These are phyloP conservation scores for Phania funesta DNA, from an alignment of 2,888 invertebrate species.

Conservation along the genomic window DNA sequence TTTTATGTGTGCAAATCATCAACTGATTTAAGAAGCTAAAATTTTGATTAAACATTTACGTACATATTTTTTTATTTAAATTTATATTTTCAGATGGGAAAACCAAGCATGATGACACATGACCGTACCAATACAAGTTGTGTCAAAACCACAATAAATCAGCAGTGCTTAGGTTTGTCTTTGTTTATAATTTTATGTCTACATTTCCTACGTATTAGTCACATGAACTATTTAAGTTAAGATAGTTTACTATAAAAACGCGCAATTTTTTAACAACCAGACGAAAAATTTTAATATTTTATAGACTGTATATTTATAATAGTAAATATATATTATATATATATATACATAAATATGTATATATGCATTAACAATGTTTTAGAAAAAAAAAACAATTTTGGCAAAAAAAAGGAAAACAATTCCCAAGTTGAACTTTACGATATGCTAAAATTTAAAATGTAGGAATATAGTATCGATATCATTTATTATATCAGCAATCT, in stretches of 20 bases:
- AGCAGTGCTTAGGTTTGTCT: constrained; percentile 81
- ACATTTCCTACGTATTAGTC: constrained; percentile 30
- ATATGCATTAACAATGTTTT: constrained; percentile 18
- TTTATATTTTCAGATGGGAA: constrained; percentile 76
- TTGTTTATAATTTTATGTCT: constrained; percentile 68
- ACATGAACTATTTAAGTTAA: constrained; percentile 70
- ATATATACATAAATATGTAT: constrained; percentile 25
- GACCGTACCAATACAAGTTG: constrained; percentile 78
- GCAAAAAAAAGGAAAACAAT: background rate
- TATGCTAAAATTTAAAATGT: background rate
- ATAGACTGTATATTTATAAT: constrained; percentile 72
- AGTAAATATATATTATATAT: no score
- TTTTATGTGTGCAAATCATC: no score
- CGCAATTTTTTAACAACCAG: constrained; percentile 68
- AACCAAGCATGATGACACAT: constrained; percentile 77
- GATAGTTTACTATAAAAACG: constrained; percentile 21
- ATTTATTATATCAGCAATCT: no score
- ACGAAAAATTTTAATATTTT: constrained; percentile 73
- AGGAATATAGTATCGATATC: background rate
- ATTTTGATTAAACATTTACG: no score
- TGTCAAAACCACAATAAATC: constrained; percentile 77
- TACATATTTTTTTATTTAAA: background rate
- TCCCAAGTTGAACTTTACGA: constrained; percentile 9
- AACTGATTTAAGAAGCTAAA: no score
- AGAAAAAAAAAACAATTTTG: background rate